phyloP scores from a whole-genome alignment of 2,888 invertebrate genomes.

The Lingula anatina region DNA sequence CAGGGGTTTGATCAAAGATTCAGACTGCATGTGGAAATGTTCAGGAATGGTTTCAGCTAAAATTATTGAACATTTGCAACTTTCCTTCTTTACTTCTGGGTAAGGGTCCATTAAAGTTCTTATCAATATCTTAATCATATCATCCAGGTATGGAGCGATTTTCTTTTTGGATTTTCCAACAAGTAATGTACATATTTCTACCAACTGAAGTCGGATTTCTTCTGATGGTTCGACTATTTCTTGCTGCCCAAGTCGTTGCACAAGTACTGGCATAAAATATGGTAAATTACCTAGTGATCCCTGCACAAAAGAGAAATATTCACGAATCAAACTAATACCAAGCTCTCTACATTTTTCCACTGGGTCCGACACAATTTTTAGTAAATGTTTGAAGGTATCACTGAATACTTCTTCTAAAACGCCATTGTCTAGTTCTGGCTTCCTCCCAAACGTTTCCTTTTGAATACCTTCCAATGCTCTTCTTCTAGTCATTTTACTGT shows the following conservation, averaged over 20 bases:
- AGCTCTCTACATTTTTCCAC: slow-evolving; percentile 50
- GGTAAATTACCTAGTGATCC: slow-evolving; percentile 62
- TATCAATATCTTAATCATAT: slow-evolving; percentile 67
- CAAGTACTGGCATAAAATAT: slow-evolving; percentile 70
- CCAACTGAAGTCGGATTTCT: slow-evolving; percentile 71
- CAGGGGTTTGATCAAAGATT: slow-evolving; percentile 69
- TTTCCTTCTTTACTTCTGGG: slow-evolving; percentile 74
- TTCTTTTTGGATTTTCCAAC: slow-evolving; percentile 63
- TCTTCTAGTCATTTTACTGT: slow-evolving; percentile 41
- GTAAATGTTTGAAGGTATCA: slow-evolving; percentile 39
- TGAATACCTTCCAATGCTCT: slow-evolving; percentile 41
- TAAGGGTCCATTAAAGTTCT: slow-evolving; percentile 72
- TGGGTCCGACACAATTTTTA: slow-evolving; percentile 43
- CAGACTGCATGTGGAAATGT: slow-evolving; percentile 72
- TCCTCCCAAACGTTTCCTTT: slow-evolving; percentile 33
- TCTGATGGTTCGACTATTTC: slow-evolving; percentile 72
- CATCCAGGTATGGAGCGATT: slow-evolving; percentile 68
- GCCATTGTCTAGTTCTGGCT: slow-evolving; percentile 18
- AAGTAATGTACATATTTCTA: slow-evolving; percentile 65
- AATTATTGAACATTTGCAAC: slow-evolving; percentile 67
- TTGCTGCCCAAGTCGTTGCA: slow-evolving; percentile 70
- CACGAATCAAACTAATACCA: slow-evolving; percentile 25
- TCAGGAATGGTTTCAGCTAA: slow-evolving; percentile 63
- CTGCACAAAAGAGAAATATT: slow-evolving; percentile 24
- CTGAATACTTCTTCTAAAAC: slow-evolving; percentile 27